A percentile compares a stretch with the other conserved stretches of the same genome.
Conservation (phyloP, 1,140 invertebrate species). For the Drosophila sulfurigaster region DNA sequence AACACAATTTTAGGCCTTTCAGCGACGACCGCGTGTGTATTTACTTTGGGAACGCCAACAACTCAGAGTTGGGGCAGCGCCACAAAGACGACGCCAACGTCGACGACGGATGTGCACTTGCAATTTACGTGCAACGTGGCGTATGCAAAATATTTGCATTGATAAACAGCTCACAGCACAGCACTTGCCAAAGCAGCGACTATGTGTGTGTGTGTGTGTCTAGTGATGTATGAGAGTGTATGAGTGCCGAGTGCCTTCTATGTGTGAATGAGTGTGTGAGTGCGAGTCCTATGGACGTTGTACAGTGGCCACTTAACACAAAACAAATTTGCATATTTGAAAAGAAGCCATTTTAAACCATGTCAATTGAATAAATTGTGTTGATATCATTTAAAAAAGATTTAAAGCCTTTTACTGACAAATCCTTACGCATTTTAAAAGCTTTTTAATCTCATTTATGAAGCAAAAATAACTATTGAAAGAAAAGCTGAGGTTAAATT, state of each 20-base stretch:
- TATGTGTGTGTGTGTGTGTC: not conserved
- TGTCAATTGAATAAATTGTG: conserved; percentile 30
- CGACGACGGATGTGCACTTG: conserved; percentile 72
- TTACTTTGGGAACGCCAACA: conserved; percentile 51
- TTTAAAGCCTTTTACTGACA: not conserved
- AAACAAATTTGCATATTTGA: conserved; percentile 49
- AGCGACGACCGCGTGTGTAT: conserved; percentile 60
- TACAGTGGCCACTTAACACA: conserved; percentile 50
- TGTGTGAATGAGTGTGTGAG: conserved; percentile 11
- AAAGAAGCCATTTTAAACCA: conserved; percentile 24
- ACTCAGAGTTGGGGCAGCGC: conserved; percentile 19
- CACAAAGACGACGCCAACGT: conserved; percentile 54
- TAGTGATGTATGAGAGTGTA: conserved; percentile 30
- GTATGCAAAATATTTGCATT: conserved; percentile 83
- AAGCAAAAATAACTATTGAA: not conserved
- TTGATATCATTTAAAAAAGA: conserved; percentile 8
- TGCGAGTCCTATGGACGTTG: conserved; percentile 26
- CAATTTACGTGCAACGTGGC: conserved; percentile 81
- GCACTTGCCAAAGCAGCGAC: conserved; percentile 27
- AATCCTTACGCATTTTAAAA: not conserved
- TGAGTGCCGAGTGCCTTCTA: conserved; percentile 6
- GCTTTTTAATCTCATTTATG: not conserved
- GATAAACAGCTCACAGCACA: conserved; percentile 72
- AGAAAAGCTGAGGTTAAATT: not conserved
- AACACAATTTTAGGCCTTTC: conserved; percentile 76